Evolutionary conservation across 2,113 vertebrate genomes (phyloP).

Genomic region (Panthera leo): DNA sequence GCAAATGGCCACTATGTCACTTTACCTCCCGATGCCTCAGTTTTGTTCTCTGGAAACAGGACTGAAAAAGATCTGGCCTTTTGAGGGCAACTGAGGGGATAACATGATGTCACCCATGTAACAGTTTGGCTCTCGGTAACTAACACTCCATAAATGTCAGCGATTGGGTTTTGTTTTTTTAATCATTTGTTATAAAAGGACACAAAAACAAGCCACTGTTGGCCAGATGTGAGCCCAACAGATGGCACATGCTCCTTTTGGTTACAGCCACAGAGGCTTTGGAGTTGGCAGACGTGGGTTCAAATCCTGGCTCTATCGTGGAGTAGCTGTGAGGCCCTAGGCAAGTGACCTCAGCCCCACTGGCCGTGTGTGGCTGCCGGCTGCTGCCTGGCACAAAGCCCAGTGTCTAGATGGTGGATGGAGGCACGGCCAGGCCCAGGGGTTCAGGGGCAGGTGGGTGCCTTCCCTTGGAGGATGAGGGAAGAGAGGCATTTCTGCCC

Average conservation of each 20-base stretch:
- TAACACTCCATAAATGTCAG: constrained; percentile 61
- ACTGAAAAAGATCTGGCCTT: background rate
- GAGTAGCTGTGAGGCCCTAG: background rate
- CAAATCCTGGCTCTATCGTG: background rate
- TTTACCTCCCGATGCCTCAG: rapidly evolving
- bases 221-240: background rate
- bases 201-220: background rate
- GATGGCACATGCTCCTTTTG: background rate
- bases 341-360: background rate
- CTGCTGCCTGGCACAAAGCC: background rate
- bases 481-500: background rate
- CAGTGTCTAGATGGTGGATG: background rate
- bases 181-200: constrained; percentile 4
- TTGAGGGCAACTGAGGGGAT: background rate
- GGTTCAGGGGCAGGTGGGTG: background rate
- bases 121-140: constrained; percentile 41
- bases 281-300: background rate
- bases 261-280: background rate
- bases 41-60: background rate
- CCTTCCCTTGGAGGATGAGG: background rate
- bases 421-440: background rate
- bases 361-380: background rate
- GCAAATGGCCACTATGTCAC: rapidly evolving
- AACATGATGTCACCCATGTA: background rate
- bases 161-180: background rate